Conservation (phyloP, 1,140 invertebrate species). For the Ephestia elutella region DNA sequence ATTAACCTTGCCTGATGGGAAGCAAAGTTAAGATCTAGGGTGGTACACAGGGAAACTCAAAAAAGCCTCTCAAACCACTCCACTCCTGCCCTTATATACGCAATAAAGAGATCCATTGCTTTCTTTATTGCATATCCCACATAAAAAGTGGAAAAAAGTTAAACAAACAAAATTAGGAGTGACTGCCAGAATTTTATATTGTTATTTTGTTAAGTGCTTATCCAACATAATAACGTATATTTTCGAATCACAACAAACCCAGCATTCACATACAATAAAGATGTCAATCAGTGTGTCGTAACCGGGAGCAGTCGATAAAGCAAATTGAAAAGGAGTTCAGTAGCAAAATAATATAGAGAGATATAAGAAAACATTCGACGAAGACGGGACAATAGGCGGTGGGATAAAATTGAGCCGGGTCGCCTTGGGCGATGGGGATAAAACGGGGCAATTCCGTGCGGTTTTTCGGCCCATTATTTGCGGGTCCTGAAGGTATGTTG, state of each 20-base stretch:
- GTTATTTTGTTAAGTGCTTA: too few species aligned
- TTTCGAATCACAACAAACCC: neutral
- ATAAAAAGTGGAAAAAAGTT: too few species aligned
- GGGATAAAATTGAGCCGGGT: slow-evolving; percentile 25
- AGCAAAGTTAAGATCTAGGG: too few species aligned
- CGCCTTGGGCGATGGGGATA: slow-evolving; percentile 18
- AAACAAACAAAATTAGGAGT: too few species aligned
- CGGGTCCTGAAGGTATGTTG: neutral
- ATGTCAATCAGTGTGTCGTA: slow-evolving; percentile 2
- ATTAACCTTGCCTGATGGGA: too few species aligned
- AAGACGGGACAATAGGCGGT: slow-evolving; percentile 17
- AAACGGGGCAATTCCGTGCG: slow-evolving; percentile 10
- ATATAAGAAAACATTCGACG: slow-evolving; percentile 1
- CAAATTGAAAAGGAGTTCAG: slow-evolving; percentile 28
- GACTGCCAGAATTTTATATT: too few species aligned
- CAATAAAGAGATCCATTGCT: too few species aligned
- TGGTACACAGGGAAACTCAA: too few species aligned
- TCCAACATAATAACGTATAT: neutral
- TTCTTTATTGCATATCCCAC: too few species aligned
- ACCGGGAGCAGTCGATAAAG: slow-evolving; percentile 14
- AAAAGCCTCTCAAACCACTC: too few species aligned
- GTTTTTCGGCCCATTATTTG: slow-evolving; percentile 4
- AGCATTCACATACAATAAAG: neutral
- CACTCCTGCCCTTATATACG: too few species aligned
- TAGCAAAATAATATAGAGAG: slow-evolving; percentile 17